Evolutionary conservation across 1,140 invertebrate genomes (phyloP).

Genomic region (Megathymus violae): DNA sequence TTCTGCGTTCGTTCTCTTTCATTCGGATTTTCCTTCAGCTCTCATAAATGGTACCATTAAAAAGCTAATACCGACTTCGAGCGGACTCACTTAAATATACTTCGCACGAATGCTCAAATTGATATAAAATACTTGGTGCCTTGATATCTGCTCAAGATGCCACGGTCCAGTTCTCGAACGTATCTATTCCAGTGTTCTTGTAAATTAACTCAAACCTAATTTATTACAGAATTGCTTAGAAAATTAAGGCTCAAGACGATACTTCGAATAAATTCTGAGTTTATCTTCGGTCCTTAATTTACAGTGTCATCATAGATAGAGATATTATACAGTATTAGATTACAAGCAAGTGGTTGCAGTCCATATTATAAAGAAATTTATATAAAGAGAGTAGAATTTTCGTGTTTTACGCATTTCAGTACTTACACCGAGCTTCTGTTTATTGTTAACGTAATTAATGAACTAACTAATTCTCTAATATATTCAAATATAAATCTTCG

Average conservation of each 20-base stretch:
- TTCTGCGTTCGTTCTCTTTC: constrained; percentile 62
- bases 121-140: constrained; percentile 77
- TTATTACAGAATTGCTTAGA: constrained; percentile 2
- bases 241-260: background rate
- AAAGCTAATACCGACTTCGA: constrained; percentile 65
- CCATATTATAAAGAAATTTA: too few species aligned
- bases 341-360: too few species aligned
- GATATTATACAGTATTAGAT: too few species aligned
- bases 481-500: constrained; percentile 30
- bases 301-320: too few species aligned
- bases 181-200: constrained; percentile 25
- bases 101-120: constrained; percentile 78
- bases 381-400: background rate
- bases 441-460: constrained; percentile 15
- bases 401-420: background rate
- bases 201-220: constrained; percentile 24
- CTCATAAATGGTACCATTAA: constrained; percentile 74
- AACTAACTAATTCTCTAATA: constrained; percentile 28
- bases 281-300: too few species aligned
- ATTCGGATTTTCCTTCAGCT: constrained; percentile 57
- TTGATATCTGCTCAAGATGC: constrained; percentile 57
- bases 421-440: constrained; percentile 11
- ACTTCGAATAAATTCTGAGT: background rate
- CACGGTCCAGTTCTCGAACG: constrained; percentile 37
- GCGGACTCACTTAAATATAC: constrained; percentile 74